A percentile compares a stretch with the other conserved stretches of the same genome.
Conservation (phyloP, 2,113 vertebrate species). For the Antennarius striatus region DNA sequence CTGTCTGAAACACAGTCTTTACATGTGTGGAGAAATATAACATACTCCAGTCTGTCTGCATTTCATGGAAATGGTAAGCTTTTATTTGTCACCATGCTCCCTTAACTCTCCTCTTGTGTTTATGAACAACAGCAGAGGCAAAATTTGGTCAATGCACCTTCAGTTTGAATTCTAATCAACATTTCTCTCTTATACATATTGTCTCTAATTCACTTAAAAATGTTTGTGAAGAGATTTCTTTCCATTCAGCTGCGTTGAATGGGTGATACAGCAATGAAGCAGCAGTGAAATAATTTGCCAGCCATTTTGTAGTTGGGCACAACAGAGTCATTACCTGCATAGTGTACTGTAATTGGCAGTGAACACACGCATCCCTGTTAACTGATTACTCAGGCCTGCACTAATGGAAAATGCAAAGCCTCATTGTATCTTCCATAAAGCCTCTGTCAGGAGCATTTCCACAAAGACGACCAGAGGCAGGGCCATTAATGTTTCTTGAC, state of each 20-base stretch:
- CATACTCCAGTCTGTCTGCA: conserved; percentile 45
- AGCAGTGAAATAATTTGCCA: conserved; percentile 35
- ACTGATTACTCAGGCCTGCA: conserved; percentile 62
- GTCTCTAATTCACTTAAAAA: conserved; percentile 37
- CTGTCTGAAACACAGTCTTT: conserved; percentile 63
- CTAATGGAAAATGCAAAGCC: conserved; percentile 65
- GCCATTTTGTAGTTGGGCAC: conserved; percentile 41
- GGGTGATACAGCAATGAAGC: conserved; percentile 31
- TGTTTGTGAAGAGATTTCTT: conserved; percentile 22
- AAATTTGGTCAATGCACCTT: conserved; percentile 15
- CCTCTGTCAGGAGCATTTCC: conserved; percentile 39
- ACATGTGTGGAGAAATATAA: conserved; percentile 58
- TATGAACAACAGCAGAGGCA: conserved; percentile 23
- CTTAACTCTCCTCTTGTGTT: conserved; percentile 16
- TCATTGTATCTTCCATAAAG: conserved; percentile 49
- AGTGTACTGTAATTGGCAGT: conserved; percentile 62
- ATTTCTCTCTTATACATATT: conserved; percentile 15
- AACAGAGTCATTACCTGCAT: conserved; percentile 61
- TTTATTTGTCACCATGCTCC: conserved; percentile 36
- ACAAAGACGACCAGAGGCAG: conserved; percentile 19
- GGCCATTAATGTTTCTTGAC: conserved; percentile 37
- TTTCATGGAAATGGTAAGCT: conserved; percentile 44
- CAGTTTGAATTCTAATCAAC: conserved; percentile 51
- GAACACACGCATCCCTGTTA: conserved; percentile 61
- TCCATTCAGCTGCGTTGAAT: conserved; percentile 36